Evolutionary conservation across 2,113 vertebrate genomes (phyloP).

Genomic region (Salvelinus sp.): DNA sequence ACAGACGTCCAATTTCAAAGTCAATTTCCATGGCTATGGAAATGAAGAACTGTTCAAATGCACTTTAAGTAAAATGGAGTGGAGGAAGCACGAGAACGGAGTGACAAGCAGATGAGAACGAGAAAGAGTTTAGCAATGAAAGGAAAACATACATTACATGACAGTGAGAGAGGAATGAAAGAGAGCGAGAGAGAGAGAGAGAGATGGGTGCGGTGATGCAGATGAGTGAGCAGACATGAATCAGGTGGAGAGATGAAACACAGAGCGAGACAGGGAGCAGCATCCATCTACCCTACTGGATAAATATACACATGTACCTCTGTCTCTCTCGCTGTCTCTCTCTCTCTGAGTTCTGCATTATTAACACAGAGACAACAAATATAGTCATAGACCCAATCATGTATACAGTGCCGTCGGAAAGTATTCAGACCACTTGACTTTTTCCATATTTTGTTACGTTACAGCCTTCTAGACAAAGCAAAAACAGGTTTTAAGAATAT

Average conservation of each 20-base stretch:
- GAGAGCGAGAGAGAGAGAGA: slow-evolving; percentile 3
- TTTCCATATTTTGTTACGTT: too few species aligned
- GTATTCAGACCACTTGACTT: too few species aligned
- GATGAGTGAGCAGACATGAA: slow-evolving; percentile 32
- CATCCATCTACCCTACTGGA: slow-evolving; percentile 10
- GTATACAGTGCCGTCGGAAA: too few species aligned
- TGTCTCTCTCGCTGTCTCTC: too few species aligned
- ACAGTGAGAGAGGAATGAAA: background rate
- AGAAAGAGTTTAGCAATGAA: slow-evolving; percentile 7
- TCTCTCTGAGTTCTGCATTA: too few species aligned
- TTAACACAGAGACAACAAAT: too few species aligned
- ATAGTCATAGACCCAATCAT: too few species aligned
- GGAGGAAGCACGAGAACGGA: slow-evolving; percentile 12
- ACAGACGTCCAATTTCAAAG: too few species aligned
- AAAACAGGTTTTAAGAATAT: too few species aligned
- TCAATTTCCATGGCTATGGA: background rate
- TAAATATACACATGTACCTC: slow-evolving; percentile 22
- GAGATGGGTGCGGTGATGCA: slow-evolving; percentile 20
- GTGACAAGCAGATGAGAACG: background rate
- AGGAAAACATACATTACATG: background rate
- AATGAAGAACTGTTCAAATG: background rate
- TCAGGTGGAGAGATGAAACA: slow-evolving; percentile 23
- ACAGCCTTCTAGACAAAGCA: too few species aligned
- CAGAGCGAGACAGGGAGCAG: slow-evolving; percentile 10
- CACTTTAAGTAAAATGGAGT: background rate